phyloP scores from a whole-genome alignment of 35 echinoderm and acorn worm genomes.

The Heliocidaris tuberculata region DNA sequence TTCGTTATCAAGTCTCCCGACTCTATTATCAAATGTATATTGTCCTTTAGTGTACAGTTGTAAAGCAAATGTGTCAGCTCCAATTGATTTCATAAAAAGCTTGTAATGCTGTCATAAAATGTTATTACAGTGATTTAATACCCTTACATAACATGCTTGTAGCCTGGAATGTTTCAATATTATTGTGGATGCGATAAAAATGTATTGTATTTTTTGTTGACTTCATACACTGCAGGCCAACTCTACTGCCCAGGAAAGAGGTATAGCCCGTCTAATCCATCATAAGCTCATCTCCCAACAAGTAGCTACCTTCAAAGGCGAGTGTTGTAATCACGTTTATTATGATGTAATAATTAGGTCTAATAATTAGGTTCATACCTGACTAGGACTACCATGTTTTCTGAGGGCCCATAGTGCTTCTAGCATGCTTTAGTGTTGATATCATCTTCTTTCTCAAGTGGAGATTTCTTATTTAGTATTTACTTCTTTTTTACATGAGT shows the following conservation, averaged over 20 bases:
- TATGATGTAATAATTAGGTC: neutral
- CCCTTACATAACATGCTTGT: too few relatives aligned
- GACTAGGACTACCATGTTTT: neutral
- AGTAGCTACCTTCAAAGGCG: conserved; percentile 45
- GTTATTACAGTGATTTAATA: too few relatives aligned
- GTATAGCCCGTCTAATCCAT: conserved; percentile 40
- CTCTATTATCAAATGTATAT: too few relatives aligned
- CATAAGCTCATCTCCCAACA: conserved; percentile 47
- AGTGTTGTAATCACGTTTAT: neutral
- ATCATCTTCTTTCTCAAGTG: too few relatives aligned
- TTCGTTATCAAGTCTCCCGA: neutral
- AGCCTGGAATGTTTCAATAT: neutral
- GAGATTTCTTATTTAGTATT: neutral
- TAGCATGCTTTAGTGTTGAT: too few relatives aligned
- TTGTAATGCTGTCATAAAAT: too few relatives aligned
- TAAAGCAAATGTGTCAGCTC: too few relatives aligned
- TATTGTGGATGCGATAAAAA: neutral
- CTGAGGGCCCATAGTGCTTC: too few relatives aligned
- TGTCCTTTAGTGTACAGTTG: too few relatives aligned
- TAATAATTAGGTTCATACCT: neutral
- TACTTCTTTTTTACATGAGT: neutral
- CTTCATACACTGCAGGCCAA: conserved; percentile 15
- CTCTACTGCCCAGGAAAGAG: conserved; percentile 42
- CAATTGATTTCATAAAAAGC: too few relatives aligned
- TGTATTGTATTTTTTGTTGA: neutral